Conservation (phyloP, 2,113 vertebrate genomes). For the Emydura subglobosa region DNA sequence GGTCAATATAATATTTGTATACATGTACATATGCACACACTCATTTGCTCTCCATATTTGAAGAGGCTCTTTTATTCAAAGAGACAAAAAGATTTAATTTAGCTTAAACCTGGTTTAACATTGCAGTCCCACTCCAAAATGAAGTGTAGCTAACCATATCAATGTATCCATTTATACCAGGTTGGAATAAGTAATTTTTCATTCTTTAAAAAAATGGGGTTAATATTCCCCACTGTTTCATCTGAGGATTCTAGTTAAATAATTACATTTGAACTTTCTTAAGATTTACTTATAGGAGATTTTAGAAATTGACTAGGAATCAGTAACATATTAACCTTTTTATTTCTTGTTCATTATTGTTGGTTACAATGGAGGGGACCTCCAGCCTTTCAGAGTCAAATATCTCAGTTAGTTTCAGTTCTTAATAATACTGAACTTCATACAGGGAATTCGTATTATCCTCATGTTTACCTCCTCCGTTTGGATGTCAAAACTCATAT, state of each 20-base stretch:
- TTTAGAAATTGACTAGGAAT: fast-evolving
- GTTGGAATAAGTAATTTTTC: not conserved
- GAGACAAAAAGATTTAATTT: fast-evolving
- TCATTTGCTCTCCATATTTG: fast-evolving
- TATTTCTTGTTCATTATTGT: not conserved
- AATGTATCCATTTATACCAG: not conserved
- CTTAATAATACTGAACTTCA: not conserved
- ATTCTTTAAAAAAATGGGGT: too few species aligned
- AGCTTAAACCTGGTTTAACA: fast-evolving
- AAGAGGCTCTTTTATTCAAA: not conserved
- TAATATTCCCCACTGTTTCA: fast-evolving
- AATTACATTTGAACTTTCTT: not conserved
- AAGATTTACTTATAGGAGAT: fast-evolving
- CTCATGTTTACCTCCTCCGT: not conserved
- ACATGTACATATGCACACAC: too few species aligned
- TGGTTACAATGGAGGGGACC: fast-evolving
- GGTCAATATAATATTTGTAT: not conserved
- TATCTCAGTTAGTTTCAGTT: fast-evolving
- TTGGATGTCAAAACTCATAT: fast-evolving
- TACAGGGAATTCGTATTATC: fast-evolving
- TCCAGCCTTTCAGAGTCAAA: fast-evolving
- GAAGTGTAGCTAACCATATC: not conserved
- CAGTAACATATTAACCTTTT: fast-evolving
- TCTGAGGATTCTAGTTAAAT: not conserved
- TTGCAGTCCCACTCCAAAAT: not conserved